Percentiles rank a stretch among this genome's conserved stretches.
These are phyloP conservation scores for Anarsia innoxiella DNA, from an alignment of 2,888 invertebrate species.

Conservation along the genomic window DNA sequence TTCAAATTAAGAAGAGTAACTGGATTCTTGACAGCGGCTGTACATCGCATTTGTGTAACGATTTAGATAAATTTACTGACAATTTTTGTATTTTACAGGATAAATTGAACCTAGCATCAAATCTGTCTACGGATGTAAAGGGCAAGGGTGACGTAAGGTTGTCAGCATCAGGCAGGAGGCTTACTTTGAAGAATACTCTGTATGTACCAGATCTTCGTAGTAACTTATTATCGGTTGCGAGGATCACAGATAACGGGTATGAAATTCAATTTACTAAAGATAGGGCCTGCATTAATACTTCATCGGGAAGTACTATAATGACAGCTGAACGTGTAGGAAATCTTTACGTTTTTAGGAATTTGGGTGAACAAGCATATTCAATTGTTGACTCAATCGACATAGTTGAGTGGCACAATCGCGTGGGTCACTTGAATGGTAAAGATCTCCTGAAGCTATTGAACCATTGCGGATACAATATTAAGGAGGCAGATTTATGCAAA, in stretches of 20 bases:
- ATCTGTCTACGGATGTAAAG: no score
- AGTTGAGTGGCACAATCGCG: slow-evolving; percentile 12
- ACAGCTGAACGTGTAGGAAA: slow-evolving; percentile 13
- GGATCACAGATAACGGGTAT: slow-evolving; percentile 13
- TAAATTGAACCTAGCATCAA: no score
- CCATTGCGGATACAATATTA: neutral
- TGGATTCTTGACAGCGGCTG: no score
- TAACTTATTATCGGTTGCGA: slow-evolving; percentile 13
- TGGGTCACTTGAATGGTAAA: slow-evolving; percentile 11
- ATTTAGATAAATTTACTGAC: no score
- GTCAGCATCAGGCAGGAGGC: no score
- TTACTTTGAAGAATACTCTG: no score
- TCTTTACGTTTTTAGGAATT: slow-evolving; percentile 13
- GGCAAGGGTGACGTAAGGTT: no score
- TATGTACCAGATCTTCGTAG: slow-evolving; percentile 15
- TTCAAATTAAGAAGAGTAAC: no score
- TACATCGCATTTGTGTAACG: no score
- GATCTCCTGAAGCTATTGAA: no score
- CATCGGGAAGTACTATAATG: slow-evolving; percentile 13
- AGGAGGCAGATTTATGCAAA: slow-evolving; percentile 10
- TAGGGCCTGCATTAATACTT: slow-evolving; percentile 13
- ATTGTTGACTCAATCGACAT: slow-evolving; percentile 8
- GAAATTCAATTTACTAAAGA: slow-evolving; percentile 11
- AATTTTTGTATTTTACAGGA: no score
- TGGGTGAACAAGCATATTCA: slow-evolving; percentile 10